Base-by-base conservation (phyloP, 1,140 invertebrate genomes). In the Magallana ariakensis region DNA sequence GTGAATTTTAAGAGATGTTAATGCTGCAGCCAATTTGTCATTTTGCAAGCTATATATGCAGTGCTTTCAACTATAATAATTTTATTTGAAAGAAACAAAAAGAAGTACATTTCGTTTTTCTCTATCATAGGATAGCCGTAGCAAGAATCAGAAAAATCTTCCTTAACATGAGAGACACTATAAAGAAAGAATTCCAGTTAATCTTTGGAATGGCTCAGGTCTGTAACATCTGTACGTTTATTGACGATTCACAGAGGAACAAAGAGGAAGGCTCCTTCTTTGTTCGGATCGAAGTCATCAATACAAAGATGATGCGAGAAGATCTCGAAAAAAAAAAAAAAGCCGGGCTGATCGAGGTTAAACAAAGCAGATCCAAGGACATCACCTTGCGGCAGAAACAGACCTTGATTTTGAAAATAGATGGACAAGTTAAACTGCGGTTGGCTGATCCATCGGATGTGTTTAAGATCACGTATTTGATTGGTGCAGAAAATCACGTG, bases 301-400 rank as follows among this genome's bases (percentile, higher is more conserved):
- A 90, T 26, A 90, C 87, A 70, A 55, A 33, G 11, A 86, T 33
- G 75, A 75, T 66, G 26, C 33, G 58, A 6, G 82, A 87, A 46
- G 80, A 85, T 22, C 55, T 85, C 0, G 83, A 85, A 53, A 80
- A 87, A 83, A 22, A 83, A 26, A 57, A 55, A 15, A 80, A 85
- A 70, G 4, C 70, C 19, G 87, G 87, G 58, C 58, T 89, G 33
- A 85, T 89, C 10, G 88, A 91, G 62, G 84, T 91, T 1, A 88
- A 88, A 83, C 85, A 87, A 11, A 90, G 90, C 54, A 26, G 90
- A 56, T 91, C 90, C 3, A 90, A 90, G 19, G 90, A 91, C 26
- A 83, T 90, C 8, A 60, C 88, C 11, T 19, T 91, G 7, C 75
- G 85, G 54, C 85, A 88, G 80, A n/a, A n/a, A n/a, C n/a, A n/a